Evolutionary conservation across 2,113 vertebrate genomes (phyloP), one percentile per base, ranked within the genome.

Genomic region (Phrynocephalus versicolor): DNA sequence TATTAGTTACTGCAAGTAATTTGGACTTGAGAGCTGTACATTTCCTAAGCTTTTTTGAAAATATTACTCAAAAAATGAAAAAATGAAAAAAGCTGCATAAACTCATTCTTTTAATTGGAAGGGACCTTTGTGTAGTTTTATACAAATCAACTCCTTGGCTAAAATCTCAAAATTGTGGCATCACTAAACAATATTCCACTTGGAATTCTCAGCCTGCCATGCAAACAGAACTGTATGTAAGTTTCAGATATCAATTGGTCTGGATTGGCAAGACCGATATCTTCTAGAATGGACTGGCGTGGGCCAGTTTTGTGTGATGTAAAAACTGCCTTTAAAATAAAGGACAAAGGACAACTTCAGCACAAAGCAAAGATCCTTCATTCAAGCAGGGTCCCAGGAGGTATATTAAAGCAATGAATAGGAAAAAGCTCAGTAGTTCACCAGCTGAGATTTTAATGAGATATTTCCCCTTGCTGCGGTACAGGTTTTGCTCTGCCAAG

Each of bases 381-480:
- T 95, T 95, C 90, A 96, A 93, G 94, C 90, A 86, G 83, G 91
- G 91, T 96, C 96, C 96, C 96, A 96, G 96, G 96, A 97, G 97
- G 95, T 95, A 96, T 96, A 97, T 97, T 97, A 97, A 95, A 94
- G 94, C 95, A 95, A 96, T 96, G 96, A 97, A 97, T 96, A 96
- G 96, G 95, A 96, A 96, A 96, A 96, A 96, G 93, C 95, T 96
- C 95, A 93, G 87, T 90, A 94, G 96, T 96, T 95, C 97, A 95
- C 97, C 96, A 97, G 96, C 96, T 97, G 96, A 96, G 96, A 96
- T 96, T 97, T 96, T 96, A 97, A 97, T 97, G 96, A 97, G 96
- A 96, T 96, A 96, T 96, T 96, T 96, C 96, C 95, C 95, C 96
- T 96, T 92, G 95, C 95, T 95, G 86, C 51, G 88, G 95, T 92